Evolutionary conservation across 2,888 invertebrate species (phyloP).

Genomic region (Lithophane leautieri): DNA sequence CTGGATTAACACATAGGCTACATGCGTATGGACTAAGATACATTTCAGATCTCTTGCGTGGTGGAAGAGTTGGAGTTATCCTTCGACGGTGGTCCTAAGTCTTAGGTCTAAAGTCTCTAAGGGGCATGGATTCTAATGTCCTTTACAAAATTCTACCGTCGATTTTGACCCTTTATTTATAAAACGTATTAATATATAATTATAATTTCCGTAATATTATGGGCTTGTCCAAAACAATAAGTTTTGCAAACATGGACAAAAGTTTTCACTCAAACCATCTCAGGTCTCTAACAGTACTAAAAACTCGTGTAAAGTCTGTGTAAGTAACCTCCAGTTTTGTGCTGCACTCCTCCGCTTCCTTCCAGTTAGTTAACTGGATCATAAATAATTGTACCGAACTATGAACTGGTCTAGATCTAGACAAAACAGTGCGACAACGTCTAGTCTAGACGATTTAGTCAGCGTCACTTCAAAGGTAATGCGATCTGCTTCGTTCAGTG

Average conservation of each 20-base stretch:
- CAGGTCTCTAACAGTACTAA: not conserved
- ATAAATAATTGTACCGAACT: constrained; percentile 19
- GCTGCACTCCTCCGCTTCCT: not conserved
- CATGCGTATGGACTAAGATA: too few species aligned
- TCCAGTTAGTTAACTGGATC: constrained; percentile 1
- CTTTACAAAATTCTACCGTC: not conserved
- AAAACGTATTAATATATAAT: not conserved
- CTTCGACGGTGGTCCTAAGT: not conserved
- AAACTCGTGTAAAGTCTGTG: not conserved
- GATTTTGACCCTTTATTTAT: not conserved
- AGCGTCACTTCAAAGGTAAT: constrained; percentile 40
- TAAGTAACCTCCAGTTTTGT: not conserved
- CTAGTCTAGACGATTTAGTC: constrained; percentile 39
- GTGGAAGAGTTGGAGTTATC: not conserved
- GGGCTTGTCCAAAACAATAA: not conserved
- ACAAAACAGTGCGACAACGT: constrained; percentile 16
- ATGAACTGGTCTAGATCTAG: constrained; percentile 7
- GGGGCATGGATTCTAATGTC: not conserved
- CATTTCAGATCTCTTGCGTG: not conserved
- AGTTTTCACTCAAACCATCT: not conserved
- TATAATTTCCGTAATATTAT: not conserved
- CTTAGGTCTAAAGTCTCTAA: not conserved
- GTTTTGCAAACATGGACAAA: not conserved
- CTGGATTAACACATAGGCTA: too few species aligned
- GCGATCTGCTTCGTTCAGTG: constrained; percentile 36